Evolutionary conservation across 2,797 vertebrate species (phyloP).

Genomic region (Syngnathus acus): DNA sequence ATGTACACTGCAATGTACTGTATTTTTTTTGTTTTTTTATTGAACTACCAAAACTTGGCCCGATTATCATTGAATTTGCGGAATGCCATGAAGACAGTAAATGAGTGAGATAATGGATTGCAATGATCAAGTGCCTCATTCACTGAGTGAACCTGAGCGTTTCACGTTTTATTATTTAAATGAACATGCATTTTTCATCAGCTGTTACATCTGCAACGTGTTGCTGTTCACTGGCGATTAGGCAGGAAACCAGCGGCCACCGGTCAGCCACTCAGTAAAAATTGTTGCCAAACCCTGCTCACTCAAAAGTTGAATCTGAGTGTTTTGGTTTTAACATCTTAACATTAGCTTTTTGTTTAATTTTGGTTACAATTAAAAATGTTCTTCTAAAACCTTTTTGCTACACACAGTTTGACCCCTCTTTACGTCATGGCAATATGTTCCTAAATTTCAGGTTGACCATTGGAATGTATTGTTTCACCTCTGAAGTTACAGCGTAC

Average conservation of each 20-base stretch:
- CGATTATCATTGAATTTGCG: background rate
- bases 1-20: background rate
- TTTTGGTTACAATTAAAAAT: background rate
- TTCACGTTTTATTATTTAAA: no score
- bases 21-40: background rate
- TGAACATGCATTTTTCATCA: no score
- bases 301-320: background rate
- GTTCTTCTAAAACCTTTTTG: background rate
- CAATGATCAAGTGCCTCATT: background rate
- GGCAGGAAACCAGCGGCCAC: no score
- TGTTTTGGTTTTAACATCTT: background rate
- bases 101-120: background rate
- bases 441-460: background rate
- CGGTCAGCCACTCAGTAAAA: no score
- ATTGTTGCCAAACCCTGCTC: no score
- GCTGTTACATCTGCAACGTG: no score
- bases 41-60: background rate
- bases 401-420: background rate
- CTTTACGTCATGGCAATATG: background rate
- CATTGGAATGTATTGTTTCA: conserved; percentile 6
- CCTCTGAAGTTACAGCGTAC: background rate
- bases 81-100: background rate
- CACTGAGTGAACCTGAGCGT: background rate
- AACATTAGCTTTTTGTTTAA: background rate
- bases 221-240: no score